Base-by-base conservation (phyloP, 1,140 invertebrate species). In the Cotesia typhae region DNA sequence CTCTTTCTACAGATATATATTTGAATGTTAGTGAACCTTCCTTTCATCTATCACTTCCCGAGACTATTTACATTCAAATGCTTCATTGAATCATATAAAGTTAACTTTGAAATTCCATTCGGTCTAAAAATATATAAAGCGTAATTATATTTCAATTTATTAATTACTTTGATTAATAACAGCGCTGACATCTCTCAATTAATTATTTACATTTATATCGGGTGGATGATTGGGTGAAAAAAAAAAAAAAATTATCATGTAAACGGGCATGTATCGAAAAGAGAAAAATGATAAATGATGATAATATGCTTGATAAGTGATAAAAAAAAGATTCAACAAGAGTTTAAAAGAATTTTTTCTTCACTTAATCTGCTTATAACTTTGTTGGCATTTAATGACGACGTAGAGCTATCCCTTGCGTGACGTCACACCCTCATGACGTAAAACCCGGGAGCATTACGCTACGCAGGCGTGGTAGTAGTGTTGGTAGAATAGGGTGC, bases 401-500 rank as follows among this genome's bases (percentile, higher is more conserved):
- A 63, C 36, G 70, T 35, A 53, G 66, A 55, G 36, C 53, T 67
- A 55, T 14, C 70, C 63, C 55, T 51, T 57, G 59, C 9, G 74
- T 76, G 76, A 78, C 75, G 74, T 77, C 75, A 76, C 68, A 67
- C 67, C 61, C 67, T 75, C 74, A 73, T 81, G 78, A 81, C 80
- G 80, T 81, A 78, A 80, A 79, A 76, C 66, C 74, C 72, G 74
- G 76, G 76, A 71, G 79, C 73, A 73, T 78, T 81, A 79, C 78
- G 78, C 79, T 82, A 81, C 81, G 78, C 79, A 81, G 81, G 80
- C 78, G 81, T 78, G 70, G 74, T 66, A 65, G 52, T 55, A 14
- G 17, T n/a, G 57, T 47, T 52, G 12, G n/a, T 65, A 60, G 60
- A 53, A 65, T 74, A 75, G 76, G 75, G 77, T 76, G 76, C 69